These are phyloP conservation scores for Cynoglossus semilaevis DNA, from an alignment of 2,113 vertebrate species.

Conservation along the genomic window DNA sequence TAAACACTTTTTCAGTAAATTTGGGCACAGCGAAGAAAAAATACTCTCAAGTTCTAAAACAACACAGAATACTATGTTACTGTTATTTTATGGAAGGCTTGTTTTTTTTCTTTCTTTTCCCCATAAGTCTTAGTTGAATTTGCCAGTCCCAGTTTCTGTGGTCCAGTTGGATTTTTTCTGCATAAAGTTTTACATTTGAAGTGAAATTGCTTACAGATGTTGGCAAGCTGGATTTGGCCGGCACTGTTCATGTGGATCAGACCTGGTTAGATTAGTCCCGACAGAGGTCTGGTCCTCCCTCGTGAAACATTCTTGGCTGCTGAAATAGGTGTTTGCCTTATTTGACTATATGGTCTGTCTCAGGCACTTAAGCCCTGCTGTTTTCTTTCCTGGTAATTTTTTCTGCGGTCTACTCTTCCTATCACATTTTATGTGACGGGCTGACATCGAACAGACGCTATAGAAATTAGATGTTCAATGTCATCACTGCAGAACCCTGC, in stretches of 20 bases:
- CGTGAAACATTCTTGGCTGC: conserved; percentile 55
- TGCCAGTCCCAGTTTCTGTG: conserved; percentile 40
- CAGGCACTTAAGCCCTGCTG: conserved; percentile 28
- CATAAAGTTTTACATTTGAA: conserved; percentile 69
- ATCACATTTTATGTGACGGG: conserved; percentile 30
- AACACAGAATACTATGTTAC: conserved; percentile 59
- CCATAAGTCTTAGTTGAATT: conserved; percentile 30
- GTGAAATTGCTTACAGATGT: conserved; percentile 77
- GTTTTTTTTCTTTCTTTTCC: conserved; percentile 26
- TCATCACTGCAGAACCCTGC: conserved; percentile 40
- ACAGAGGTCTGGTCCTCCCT: conserved; percentile 63
- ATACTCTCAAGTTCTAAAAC: conserved; percentile 55
- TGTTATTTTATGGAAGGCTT: conserved; percentile 65
- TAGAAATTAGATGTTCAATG: conserved; percentile 56
- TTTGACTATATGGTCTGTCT: conserved; percentile 47
- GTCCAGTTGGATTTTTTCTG: conserved; percentile 64
- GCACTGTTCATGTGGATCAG: conserved; percentile 47
- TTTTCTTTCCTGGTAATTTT: conserved; percentile 38
- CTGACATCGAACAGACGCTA: conserved; percentile 61
- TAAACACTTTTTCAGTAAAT: conserved; percentile 22
- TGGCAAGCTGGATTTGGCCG: conserved; percentile 54
- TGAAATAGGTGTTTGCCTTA: conserved; percentile 48
- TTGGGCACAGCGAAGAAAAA: conserved; percentile 36
- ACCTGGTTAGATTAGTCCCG: conserved; percentile 60
- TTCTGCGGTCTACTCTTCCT: conserved; percentile 14